Evolutionary conservation across 2,113 vertebrate genomes (phyloP), one percentile per base, ranked within the genome.

Genomic region (Nicator chloris): DNA sequence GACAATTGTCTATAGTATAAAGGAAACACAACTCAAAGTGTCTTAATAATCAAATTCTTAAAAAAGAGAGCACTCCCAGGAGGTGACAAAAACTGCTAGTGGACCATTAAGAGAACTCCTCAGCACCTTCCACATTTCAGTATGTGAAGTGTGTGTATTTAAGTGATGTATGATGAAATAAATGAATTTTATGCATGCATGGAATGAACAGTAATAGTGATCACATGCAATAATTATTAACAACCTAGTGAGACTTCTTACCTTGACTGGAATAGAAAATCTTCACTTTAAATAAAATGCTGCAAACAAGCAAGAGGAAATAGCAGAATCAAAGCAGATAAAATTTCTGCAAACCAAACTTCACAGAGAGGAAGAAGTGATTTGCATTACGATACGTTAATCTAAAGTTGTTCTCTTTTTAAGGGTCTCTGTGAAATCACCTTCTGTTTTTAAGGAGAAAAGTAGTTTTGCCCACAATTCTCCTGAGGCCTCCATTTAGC

Each of bases 401-500:
- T 23, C 47, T 61, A 37, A 80, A 60, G 37, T 14, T 66, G 16
- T 60, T 92, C 60, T 82, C 39, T 69, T 92, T 91, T 73, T 77
- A 89, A 50, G 20, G 49, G 35, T 47, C 47, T 81, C 47, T 69
- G 49, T 93, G 77, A 95, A 95, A 94, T 77, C 77, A 93, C 53
- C 51, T 95, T 92, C 78, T 75, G 69, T 88, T 90, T 94, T 42
- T 53, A 71, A 56, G n/a, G 57, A 86, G 73, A 78, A 88, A 90
- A 82, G 56, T 17, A 90, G 82, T 82, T 92, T 90, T 85, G 70
- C 47, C 91, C 76, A 91, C 77, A 64, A 44, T 59, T 80, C 96
- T 85, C 95, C 72, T 0, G 81, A 93, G 93, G 60, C 60, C 42
- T 11, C 30, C 1, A 0, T 69, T 64, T n/a, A 49, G 30, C 33